Evolutionary conservation across 2,113 vertebrate genomes (phyloP), one percentile per base, ranked within the genome.

Genomic region (Grammomys surdaster): DNA sequence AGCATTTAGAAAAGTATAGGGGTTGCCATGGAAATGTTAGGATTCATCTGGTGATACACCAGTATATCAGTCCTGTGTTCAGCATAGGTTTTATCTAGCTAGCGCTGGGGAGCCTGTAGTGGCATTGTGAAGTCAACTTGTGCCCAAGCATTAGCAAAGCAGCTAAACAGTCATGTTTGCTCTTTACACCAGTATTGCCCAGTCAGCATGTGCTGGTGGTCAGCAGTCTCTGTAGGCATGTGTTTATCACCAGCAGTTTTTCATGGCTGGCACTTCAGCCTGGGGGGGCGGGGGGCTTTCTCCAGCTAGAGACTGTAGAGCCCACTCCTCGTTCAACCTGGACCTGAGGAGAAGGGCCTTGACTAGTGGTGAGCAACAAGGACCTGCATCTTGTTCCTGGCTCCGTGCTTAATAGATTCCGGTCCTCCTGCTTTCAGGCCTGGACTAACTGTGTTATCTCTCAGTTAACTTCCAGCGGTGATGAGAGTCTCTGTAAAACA

Each of bases 141-240:
- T 67, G 88, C 51, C 46, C 14, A 36, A 33, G 16, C 33, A 6
- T 63, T 46, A 89, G 63, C 90, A 8, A 1, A 56, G 63, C 5
- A 51, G n/a, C 33, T 40, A 88, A 77, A 0, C 7, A 6, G 84
- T 0, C 63, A 48, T 4, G 8, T 67, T 78, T 40, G 81, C 14
- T 76, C 65, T 65, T 86, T 81, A 28, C 51, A 12, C n/a, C 0
- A 0, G 33, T 43, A 0, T 10, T 48, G 80, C 81, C 70, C 43
- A 43, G 31, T 0, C 0, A 33, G 77, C 65, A 8, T 24, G 86
- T 28, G 48, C 3, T 3, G 22, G 28, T 54, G 84, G 48, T 33
- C 69, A 2, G 19, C 0, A 0, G 43, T 60, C 80, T 88, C 94
- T 90, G 51, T 73, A 26, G 54, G 60, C 13, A 17, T 8, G 11